Evolutionary conservation across 2,113 vertebrate genomes (phyloP).

Genomic region (Nesoenas mayeri): DNA sequence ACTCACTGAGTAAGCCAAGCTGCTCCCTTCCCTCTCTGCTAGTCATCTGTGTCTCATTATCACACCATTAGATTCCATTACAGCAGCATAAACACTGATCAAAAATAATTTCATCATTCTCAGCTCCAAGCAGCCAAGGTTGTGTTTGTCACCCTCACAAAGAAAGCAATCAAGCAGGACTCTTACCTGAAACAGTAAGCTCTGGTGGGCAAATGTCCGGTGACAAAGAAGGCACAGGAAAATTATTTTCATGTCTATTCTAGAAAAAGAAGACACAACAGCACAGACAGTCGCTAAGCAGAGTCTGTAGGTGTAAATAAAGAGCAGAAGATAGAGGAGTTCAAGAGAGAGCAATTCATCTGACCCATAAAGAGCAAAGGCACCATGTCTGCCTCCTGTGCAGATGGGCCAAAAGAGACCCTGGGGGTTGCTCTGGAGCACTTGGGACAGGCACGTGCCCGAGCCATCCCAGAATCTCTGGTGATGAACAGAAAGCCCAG

Average conservation of each 20-base stretch:
- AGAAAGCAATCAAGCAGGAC: background rate
- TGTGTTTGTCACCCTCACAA: background rate
- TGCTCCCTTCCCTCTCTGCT: background rate
- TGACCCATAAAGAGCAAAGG: background rate
- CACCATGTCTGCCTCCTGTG: background rate
- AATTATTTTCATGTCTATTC: conserved; percentile 80
- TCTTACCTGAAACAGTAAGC: conserved; percentile 77
- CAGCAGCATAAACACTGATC: background rate
- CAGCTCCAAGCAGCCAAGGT: background rate
- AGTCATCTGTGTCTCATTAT: background rate
- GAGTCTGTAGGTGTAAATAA: background rate
- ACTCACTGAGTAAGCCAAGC: background rate
- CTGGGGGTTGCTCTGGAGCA: background rate
- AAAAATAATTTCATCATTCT: background rate
- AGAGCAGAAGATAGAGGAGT: background rate
- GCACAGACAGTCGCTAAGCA: background rate
- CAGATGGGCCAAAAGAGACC: background rate
- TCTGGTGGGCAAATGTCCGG: conserved; percentile 86
- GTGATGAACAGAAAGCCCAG: fast-evolving
- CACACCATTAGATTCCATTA: background rate
- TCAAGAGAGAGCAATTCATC: background rate
- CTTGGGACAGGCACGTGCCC: background rate
- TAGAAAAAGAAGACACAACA: conserved; percentile 52
- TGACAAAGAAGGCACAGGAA: conserved; percentile 77
- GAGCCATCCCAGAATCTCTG: background rate